Evolutionary conservation across 35 echinoderm and acorn worm genomes (phyloP).

Genomic region (Chiridota heheva): DNA sequence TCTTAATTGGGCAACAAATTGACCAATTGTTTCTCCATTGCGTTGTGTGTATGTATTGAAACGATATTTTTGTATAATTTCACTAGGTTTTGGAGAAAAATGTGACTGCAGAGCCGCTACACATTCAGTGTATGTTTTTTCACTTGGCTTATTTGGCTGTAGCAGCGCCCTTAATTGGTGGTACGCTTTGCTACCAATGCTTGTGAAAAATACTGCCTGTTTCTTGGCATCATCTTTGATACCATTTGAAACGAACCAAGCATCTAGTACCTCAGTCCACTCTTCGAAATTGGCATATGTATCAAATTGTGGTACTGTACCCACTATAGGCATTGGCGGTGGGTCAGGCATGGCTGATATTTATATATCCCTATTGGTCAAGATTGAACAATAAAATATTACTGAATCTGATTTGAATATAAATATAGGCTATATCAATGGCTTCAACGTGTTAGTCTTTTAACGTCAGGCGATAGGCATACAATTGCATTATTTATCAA

Average conservation of each 20-base stretch:
- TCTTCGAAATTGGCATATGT: slow-evolving; percentile 17
- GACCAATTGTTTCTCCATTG: slow-evolving; percentile 3
- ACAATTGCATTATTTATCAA: no score
- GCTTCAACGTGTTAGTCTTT: no score
- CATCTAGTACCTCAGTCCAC: slow-evolving; percentile 9
- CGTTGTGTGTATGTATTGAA: slow-evolving; percentile 22
- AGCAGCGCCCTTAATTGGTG: not conserved
- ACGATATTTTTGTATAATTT: slow-evolving; percentile 39
- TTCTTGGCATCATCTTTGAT: slow-evolving; percentile 27
- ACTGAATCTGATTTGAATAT: no score
- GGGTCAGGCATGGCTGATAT: no score
- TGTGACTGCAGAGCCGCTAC: slow-evolving; percentile 17
- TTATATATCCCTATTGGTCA: no score
- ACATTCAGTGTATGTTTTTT: not conserved
- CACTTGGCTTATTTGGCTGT: not conserved
- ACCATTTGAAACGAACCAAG: slow-evolving; percentile 10
- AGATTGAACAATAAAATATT: no score
- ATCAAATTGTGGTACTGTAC: slow-evolving; percentile 8
- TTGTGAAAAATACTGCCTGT: slow-evolving; percentile 6
- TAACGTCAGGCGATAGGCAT: no score
- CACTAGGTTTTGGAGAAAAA: slow-evolving; percentile 34
- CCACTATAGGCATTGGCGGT: not conserved
- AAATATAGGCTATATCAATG: no score
- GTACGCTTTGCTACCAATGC: slow-evolving; percentile 22
- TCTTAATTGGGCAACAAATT: slow-evolving; percentile 24